Percentiles rank a stretch among this genome's conserved stretches.
Conservation (phyloP, 1,140 invertebrate genomes). For the Prorops nasuta region DNA sequence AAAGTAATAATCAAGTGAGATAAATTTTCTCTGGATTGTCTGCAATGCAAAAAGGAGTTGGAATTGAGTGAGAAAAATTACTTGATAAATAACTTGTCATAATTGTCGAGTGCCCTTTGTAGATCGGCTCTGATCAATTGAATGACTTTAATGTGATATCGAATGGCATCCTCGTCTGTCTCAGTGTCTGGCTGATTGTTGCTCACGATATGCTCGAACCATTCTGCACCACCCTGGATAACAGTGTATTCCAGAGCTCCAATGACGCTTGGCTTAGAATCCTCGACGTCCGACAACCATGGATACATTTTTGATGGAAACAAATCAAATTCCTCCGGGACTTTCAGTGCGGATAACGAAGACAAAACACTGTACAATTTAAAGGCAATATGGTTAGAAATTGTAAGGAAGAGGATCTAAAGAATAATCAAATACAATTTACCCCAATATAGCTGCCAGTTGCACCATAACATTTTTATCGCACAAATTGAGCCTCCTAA, state of each 20-base stretch:
- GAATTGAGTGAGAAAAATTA: slow-evolving; percentile 43
- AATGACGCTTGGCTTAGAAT: slow-evolving; percentile 59
- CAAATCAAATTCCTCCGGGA: slow-evolving; percentile 63
- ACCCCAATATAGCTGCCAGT: slow-evolving; percentile 67
- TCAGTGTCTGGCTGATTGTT: slow-evolving; percentile 63
- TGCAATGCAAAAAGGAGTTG: no score
- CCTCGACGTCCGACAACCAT: slow-evolving; percentile 63
- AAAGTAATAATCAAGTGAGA: slow-evolving; percentile 3
- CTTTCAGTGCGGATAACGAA: slow-evolving; percentile 59
- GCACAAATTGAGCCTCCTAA: slow-evolving; percentile 66
- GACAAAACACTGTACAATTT: slow-evolving; percentile 59
- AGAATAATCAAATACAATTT: slow-evolving; percentile 10
- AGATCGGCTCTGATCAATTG: slow-evolving; percentile 80
- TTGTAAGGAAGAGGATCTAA: neutral
- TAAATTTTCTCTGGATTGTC: slow-evolving; percentile 9
- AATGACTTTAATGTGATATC: slow-evolving; percentile 78
- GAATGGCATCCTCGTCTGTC: slow-evolving; percentile 63
- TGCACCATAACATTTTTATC: slow-evolving; percentile 70
- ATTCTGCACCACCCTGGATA: slow-evolving; percentile 71
- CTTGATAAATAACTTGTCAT: slow-evolving; percentile 80
- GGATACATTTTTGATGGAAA: slow-evolving; percentile 69
- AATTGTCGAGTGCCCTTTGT: slow-evolving; percentile 75
- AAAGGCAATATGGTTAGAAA: neutral
- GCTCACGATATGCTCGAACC: slow-evolving; percentile 71
- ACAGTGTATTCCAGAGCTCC: slow-evolving; percentile 67